Evolutionary conservation across 2,113 vertebrate species (phyloP).

Genomic region (Labeo rohita): DNA sequence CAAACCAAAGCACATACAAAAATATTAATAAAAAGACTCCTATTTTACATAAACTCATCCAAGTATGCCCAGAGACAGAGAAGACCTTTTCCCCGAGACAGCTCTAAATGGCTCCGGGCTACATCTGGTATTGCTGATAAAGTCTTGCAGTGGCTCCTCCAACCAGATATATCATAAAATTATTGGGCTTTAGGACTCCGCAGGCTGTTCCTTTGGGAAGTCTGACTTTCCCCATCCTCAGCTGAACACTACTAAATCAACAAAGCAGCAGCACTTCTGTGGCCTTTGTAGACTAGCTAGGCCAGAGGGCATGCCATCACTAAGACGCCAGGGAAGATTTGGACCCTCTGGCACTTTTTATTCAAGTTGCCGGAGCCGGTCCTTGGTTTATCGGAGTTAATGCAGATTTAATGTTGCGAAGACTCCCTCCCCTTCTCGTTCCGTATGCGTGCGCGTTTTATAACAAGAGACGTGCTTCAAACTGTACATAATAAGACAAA

Average conservation of each 20-base stretch:
- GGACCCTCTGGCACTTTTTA: constrained; percentile 22
- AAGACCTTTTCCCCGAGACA: constrained; percentile 23
- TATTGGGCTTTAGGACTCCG: constrained; percentile 19
- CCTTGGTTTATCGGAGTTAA: constrained; percentile 34
- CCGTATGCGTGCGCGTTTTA: not conserved
- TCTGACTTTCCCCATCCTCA: constrained; percentile 38
- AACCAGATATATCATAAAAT: constrained; percentile 30
- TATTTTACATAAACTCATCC: constrained; percentile 40
- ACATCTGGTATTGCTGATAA: constrained; percentile 48
- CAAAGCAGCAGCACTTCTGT: constrained; percentile 36
- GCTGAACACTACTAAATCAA: constrained; percentile 36
- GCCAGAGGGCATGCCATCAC: constrained; percentile 28
- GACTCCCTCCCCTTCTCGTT: not conserved
- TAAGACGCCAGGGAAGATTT: not conserved
- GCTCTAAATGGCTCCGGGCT: constrained; percentile 28
- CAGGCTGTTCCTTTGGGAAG: constrained; percentile 21
- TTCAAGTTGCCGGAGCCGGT: not conserved
- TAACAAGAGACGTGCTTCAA: constrained; percentile 7
- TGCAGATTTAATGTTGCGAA: constrained; percentile 28
- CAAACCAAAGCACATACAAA: constrained; percentile 27
- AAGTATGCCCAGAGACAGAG: constrained; percentile 31
- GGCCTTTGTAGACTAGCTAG: constrained; percentile 16
- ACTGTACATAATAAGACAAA: constrained; percentile 28
- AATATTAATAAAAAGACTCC: constrained; percentile 32
- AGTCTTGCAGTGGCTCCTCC: constrained; percentile 24